These are phyloP conservation scores for Axinella damicornis DNA, from an alignment of 37 sponge, comb jelly and placozoan genomes.

Conservation along the genomic window DNA sequence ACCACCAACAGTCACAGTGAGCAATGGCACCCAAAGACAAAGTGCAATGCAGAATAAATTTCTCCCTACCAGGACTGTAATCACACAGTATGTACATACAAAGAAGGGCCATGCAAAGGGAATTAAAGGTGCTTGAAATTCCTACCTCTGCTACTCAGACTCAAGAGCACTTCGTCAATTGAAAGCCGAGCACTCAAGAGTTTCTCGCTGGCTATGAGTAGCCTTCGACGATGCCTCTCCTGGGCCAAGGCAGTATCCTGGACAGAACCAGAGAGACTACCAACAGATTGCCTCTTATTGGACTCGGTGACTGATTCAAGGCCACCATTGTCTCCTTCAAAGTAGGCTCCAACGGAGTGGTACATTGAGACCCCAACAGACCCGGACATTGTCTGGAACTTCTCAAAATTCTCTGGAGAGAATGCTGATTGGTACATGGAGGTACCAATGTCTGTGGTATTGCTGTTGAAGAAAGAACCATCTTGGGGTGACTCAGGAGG, in stretches of 20 bases:
- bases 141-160: slow-evolving; percentile 67
- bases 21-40: too few species aligned
- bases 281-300: background rate
- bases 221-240: slow-evolving; percentile 17
- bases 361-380: slow-evolving; percentile 31
- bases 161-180: slow-evolving; percentile 54
- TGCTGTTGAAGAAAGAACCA: too few species aligned
- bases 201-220: slow-evolving; percentile 20
- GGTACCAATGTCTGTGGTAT: background rate
- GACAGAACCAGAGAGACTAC: background rate
- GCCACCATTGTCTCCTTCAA: background rate
- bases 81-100: too few species aligned
- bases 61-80: too few species aligned
- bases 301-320: too few species aligned
- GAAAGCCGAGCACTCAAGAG: slow-evolving; percentile 56
- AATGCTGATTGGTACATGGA: slow-evolving; percentile 50
- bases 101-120: too few species aligned
- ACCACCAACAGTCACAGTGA: too few species aligned
- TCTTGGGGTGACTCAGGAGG: background rate
- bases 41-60: too few species aligned
- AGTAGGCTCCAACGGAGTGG: background rate
- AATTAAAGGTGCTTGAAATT: too few species aligned
- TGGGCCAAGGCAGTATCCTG: background rate
- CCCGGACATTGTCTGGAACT: background rate
- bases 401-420: background rate